These are phyloP conservation scores for Cranoglanis bouderius DNA, from an alignment of 2,113 vertebrate species.

Conservation along the genomic window DNA sequence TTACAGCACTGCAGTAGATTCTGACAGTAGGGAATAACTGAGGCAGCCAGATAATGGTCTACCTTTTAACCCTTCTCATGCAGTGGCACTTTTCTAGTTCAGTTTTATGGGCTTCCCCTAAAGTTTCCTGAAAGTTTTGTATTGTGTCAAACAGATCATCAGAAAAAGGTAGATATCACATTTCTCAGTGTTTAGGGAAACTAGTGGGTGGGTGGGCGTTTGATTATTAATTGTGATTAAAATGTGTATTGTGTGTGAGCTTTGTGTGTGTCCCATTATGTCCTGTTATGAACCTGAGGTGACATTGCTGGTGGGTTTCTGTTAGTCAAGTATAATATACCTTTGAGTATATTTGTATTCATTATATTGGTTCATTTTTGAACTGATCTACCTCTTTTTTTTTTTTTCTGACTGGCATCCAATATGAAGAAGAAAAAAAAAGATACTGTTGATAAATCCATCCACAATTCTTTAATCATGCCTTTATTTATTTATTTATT, in stretches of 20 bases:
- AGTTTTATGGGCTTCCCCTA: slow-evolving; percentile 30
- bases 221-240: neutral
- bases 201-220: neutral
- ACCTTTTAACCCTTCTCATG: neutral
- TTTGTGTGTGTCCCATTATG: neutral
- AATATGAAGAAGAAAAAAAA: neutral
- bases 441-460: neutral
- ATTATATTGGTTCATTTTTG: slow-evolving; percentile 3
- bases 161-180: slow-evolving; percentile 17
- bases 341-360: neutral
- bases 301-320: neutral
- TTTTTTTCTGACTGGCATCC: neutral
- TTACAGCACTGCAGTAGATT: slow-evolving; percentile 3
- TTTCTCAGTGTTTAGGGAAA: slow-evolving; percentile 9
- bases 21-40: neutral
- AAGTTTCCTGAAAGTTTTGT: slow-evolving; percentile 11
- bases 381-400: neutral
- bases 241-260: neutral
- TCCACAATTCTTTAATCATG: neutral
- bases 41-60: neutral
- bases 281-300: neutral
- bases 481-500: neutral
- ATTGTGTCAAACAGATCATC: slow-evolving; percentile 21
- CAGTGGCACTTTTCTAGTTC: neutral
- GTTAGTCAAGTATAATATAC: neutral